Evolutionary conservation across 2,888 invertebrate species (phyloP), one percentile per base, ranked within the genome.

Genomic region (Cryptocephalus moraei): DNA sequence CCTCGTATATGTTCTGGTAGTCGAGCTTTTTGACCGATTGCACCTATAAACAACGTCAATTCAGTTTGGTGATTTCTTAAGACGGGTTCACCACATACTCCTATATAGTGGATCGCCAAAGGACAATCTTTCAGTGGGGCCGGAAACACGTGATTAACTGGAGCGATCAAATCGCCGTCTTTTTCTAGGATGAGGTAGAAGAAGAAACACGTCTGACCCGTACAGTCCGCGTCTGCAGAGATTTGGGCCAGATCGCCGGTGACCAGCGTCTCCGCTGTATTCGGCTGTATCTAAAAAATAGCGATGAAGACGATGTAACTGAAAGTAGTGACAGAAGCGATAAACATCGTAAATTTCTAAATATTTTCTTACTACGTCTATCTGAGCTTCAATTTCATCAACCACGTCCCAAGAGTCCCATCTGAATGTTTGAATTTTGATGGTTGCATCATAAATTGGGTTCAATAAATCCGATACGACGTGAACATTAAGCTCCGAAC

Each of bases 391-490:
- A 22, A 22, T 22, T 22, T 22, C 22, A 22, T 22, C 22, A 6
- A 22, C 22, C 22, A 22, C 22, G 22, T 22, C 6, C 22, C 22
- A 60, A 13, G 59, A 61, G 48, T 59, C 53, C 67, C 81, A 85
- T 43, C 76, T 75, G 58, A 78, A 82, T 12, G 80, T 64, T 44
- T 77, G 75, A n/a, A 84, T 69, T 4, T 67, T 70, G 1, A 82
- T 72, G 11, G 65, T 68, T 2, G 75, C 75, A 44, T 77, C 59
- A 12, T 48, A 50, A 34, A 62, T 50, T 9, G 59, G 51, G 11
- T 49, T 49, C 4, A 56, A 45, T 46, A 61, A 47, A 62, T 88
- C 87, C 43, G 86, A 84, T 9, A 84, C 73, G 1, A 83, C 65
- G 43, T 79, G 82, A 9, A 86, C 69, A 45, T 77, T 73, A 0